phyloP scores from a whole-genome alignment of 2,113 vertebrate species.

The Numida meleagris region DNA sequence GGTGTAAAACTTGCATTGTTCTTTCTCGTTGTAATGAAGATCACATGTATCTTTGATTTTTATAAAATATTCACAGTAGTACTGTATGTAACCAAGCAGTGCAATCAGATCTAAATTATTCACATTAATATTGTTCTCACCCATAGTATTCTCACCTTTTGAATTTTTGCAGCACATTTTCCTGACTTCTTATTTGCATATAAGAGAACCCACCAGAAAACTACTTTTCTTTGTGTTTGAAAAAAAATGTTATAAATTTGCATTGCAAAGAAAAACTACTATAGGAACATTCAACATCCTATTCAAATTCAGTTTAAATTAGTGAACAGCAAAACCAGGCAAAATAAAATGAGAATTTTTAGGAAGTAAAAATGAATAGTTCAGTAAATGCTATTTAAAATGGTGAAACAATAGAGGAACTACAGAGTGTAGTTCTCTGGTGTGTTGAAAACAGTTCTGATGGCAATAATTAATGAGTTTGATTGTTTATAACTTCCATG shows the following conservation, averaged over 20 bases:
- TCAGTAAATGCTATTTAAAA: constrained; percentile 11
- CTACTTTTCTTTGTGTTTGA: constrained; percentile 33
- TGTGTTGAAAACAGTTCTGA: background rate
- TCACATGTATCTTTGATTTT: constrained; percentile 3
- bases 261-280: constrained; percentile 34
- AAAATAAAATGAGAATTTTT: background rate
- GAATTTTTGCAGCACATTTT: background rate
- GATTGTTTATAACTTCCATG: background rate
- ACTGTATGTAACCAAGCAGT: background rate
- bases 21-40: constrained; percentile 37
- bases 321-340: background rate
- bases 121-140: constrained; percentile 21
- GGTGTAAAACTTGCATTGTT: background rate
- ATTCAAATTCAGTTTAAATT: constrained; percentile 21
- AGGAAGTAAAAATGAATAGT: background rate
- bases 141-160: background rate
- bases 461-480: background rate
- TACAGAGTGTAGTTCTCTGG: background rate
- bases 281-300: background rate
- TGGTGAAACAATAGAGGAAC: background rate
- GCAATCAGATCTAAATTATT: constrained; percentile 41
- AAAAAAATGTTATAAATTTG: constrained; percentile 52
- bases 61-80: constrained; percentile 16
- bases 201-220: constrained; percentile 32
- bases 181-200: constrained; percentile 47